Percentiles rank a stretch among this genome's conserved stretches.
Conservation (phyloP, 2,113 vertebrate genomes). For the Boulengerochromis microlepis region DNA sequence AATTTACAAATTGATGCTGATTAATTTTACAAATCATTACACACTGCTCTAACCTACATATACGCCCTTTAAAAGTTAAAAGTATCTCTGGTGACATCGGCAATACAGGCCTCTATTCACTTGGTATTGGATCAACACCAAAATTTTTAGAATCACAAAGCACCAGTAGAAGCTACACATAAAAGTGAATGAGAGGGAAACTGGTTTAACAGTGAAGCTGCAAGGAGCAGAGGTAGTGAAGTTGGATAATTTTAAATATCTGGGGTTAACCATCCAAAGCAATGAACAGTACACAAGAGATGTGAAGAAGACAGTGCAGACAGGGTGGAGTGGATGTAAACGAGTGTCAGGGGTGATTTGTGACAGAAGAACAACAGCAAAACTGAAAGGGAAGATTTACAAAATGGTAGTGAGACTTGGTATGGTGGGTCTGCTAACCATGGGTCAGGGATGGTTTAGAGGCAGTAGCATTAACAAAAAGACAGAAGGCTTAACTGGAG, state of each 20-base stretch:
- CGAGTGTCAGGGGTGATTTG: neutral
- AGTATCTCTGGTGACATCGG: neutral
- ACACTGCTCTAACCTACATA: accelerated
- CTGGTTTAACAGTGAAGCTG: neutral
- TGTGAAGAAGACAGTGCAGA: neutral
- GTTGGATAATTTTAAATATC: neutral
- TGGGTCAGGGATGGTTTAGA: neutral
- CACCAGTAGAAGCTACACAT: neutral
- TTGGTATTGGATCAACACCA: neutral
- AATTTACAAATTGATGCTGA: neutral
- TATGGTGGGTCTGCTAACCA: neutral
- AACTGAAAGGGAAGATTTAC: neutral
- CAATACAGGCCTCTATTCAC: neutral
- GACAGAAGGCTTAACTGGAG: neutral
- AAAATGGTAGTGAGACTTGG: neutral
- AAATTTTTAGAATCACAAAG: neutral
- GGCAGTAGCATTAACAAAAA: neutral
- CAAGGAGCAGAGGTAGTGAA: neutral
- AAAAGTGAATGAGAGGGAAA: neutral
- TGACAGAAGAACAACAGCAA: neutral
- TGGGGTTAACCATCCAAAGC: neutral
- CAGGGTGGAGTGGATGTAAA: neutral
- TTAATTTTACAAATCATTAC: neutral
- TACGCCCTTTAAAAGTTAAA: neutral
- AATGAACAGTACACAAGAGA: neutral